A percentile compares a stretch with the other conserved stretches of the same genome.
phyloP scores from a whole-genome alignment of 92 coral and sea anemone genomes.

The Heteractis magnifica region DNA sequence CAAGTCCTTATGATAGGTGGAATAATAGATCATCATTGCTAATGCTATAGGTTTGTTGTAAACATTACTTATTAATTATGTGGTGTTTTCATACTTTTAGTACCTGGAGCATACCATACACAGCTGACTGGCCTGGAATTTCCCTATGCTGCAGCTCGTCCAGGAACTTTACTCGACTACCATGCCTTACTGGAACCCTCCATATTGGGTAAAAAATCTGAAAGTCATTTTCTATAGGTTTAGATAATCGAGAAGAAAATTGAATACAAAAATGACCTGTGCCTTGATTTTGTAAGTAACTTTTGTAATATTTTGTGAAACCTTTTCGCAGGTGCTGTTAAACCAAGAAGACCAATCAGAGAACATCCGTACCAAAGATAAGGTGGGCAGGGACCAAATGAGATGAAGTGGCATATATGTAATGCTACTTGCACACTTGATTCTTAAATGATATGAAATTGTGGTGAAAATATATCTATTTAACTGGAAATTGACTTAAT shows the following conservation, averaged over 20 bases:
- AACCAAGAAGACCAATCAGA: conserved; percentile 80
- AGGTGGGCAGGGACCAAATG: conserved; percentile 36
- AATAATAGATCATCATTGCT: not conserved
- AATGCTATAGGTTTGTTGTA: not conserved
- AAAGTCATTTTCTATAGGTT: not conserved
- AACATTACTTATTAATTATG: not conserved
- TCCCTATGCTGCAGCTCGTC: conserved; percentile 64
- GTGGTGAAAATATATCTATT: not conserved
- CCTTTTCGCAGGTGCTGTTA: conserved; percentile 71
- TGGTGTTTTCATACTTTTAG: conserved; percentile 16
- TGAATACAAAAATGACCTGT: not conserved
- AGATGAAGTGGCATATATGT: not conserved
- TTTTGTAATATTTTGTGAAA: not conserved
- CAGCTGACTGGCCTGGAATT: conserved; percentile 71
- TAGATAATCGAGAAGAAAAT: not conserved
- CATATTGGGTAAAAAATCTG: conserved; percentile 48
- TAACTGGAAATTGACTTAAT: not conserved
- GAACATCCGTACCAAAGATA: conserved; percentile 92
- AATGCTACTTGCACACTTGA: not conserved
- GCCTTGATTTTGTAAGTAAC: too few species aligned
- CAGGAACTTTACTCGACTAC: conserved; percentile 70
- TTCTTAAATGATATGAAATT: not conserved
- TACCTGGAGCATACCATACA: conserved; percentile 61
- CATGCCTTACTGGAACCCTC: conserved; percentile 72
- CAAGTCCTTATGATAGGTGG: not conserved